phyloP scores from a whole-genome alignment of 2,113 vertebrate species.

The Malurus cyaneus region DNA sequence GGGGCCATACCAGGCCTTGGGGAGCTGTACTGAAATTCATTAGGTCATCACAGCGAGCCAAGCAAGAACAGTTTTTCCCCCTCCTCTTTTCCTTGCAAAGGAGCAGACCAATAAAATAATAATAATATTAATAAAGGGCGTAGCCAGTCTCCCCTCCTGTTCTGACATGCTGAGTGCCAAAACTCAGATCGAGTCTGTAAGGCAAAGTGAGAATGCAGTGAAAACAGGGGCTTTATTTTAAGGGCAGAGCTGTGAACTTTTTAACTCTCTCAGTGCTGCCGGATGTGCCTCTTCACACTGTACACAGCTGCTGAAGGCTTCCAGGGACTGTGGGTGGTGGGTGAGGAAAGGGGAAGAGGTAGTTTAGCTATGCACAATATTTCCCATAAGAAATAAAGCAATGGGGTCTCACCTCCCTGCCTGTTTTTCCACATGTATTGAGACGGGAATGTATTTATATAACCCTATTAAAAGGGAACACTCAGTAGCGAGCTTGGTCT shows the following conservation, averaged over 20 bases:
- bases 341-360: conserved; percentile 53
- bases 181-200: neutral
- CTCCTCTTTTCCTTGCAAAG: neutral
- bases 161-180: conserved; percentile 44
- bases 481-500: conserved; percentile 37
- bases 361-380: conserved; percentile 56
- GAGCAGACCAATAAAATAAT: conserved; percentile 16
- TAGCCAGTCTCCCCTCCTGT: neutral
- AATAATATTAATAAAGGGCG: neutral
- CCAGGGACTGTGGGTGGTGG: conserved; percentile 59
- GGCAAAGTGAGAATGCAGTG: conserved; percentile 18
- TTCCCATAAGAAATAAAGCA: conserved; percentile 69
- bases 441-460: conserved; percentile 67
- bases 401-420: conserved; percentile 66
- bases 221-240: conserved; percentile 51
- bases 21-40: neutral
- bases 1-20: neutral
- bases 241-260: conserved; percentile 45
- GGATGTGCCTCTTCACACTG: conserved; percentile 18
- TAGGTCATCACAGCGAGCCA: neutral
- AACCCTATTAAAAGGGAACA: conserved; percentile 67
- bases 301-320: conserved; percentile 46
- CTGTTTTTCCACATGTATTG: conserved; percentile 69
- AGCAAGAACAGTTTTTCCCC: neutral
- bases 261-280: neutral